Evolutionary conservation across 1,140 invertebrate genomes (phyloP), one percentile per base, ranked within the genome.

Genomic region (Acromyrmex heyeri): DNA sequence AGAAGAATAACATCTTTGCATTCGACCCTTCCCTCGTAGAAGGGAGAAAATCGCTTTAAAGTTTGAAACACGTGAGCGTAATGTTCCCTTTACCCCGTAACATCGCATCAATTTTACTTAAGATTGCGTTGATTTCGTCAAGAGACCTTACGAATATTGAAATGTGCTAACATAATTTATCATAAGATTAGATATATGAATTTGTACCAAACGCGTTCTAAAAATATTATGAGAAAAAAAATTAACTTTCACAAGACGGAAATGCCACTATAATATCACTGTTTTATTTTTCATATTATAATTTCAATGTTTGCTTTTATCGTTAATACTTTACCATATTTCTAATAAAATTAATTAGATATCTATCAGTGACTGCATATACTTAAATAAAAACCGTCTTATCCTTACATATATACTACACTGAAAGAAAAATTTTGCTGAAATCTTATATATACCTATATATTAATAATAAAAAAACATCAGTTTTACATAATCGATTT

Each of bases 1-100:
- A 91, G 89, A 90, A 86, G 90, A 86, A 88, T 90, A 90, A 91
- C 89, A 85, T 91, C 86, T 90, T 88, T 82, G 87, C 87, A 16
- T 79, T 53, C 73, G 67, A 76, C 86, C 75, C 87, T 65, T 73
- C 70, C 44, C 12, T 14, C 44, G 14, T 30, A 38, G 44, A n/a
- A 21, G 79, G 86, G 48, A 79, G 85, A 61, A 87, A 89, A 85
- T 86, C 88, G 86, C 75, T 89, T 79, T 87, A 50, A 75, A 85
- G 85, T 73, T 90, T 61, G 77, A 89, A 90, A 90, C 88, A 90
- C 88, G 88, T 90, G 87, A 89, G 85, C 85, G 82, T 90, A 89
- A 90, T 90, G 88, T 89, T 89, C 76, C 65, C 65, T 73, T 59
- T 86, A 21, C 53, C 53, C 57, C 59, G 18, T 62, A 44, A 64